These are phyloP conservation scores for Desmophyllum pertusum DNA, from an alignment of 92 coral and sea anemone species.

Conservation along the genomic window DNA sequence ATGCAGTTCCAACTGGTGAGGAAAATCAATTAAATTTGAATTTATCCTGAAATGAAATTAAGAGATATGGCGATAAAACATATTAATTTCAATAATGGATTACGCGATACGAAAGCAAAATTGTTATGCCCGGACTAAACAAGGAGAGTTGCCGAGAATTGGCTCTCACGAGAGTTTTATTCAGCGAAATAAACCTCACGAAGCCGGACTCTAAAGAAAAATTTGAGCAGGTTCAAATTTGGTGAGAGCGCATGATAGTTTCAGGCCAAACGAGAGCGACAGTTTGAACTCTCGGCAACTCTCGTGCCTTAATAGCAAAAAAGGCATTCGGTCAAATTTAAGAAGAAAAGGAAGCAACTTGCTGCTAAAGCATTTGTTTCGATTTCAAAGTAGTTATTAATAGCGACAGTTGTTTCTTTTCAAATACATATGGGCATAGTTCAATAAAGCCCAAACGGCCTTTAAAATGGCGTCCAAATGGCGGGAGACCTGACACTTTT, in stretches of 20 bases:
- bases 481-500: not conserved
- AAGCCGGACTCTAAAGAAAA: not conserved
- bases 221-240: too few species aligned
- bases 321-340: not conserved
- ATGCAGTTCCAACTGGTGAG: not conserved
- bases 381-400: too few species aligned
- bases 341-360: not conserved
- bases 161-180: too few species aligned
- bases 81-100: conserved; percentile 6
- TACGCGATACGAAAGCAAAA: not conserved
- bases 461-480: conserved; percentile 15
- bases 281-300: too few species aligned
- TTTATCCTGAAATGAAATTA: not conserved
- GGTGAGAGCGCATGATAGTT: too few species aligned
- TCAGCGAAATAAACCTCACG: too few species aligned
- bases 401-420: not conserved
- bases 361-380: not conserved
- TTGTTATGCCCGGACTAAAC: too few species aligned
- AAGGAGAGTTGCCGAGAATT: too few species aligned
- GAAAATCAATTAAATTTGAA: conserved; percentile 23
- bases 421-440: not conserved
- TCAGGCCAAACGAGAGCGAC: too few species aligned
- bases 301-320: not conserved
- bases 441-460: conserved; percentile 3
- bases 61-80: conserved; percentile 8